Evolutionary conservation across 2,797 vertebrate species (phyloP).

Genomic region (Hipposideros larvatus): DNA sequence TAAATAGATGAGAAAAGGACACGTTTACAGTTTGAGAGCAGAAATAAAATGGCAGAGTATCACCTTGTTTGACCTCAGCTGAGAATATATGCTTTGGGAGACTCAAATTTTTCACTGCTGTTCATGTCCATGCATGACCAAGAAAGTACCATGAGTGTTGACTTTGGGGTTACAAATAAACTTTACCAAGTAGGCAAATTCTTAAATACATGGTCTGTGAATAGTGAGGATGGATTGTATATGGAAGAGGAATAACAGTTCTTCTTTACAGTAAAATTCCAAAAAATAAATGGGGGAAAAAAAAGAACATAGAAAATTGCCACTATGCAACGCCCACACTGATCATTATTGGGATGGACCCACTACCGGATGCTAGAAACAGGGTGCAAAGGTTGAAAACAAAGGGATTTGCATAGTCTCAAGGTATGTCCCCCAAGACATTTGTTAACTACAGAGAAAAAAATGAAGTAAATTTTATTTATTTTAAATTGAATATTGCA

Average conservation of each 20-base stretch:
- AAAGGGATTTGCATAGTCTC: not conserved
- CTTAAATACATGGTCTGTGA: not conserved
- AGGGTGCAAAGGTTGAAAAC: not conserved
- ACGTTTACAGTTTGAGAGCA: not conserved
- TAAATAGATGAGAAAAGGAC: not conserved
- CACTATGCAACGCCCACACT: not conserved
- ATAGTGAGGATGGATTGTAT: not conserved
- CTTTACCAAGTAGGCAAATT: not conserved
- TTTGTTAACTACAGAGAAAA: not conserved
- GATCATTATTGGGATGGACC: not conserved
- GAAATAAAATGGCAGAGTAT: not conserved
- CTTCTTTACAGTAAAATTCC: not conserved
- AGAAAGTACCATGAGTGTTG: not conserved
- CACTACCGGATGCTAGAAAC: too few species aligned
- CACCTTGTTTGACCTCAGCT: not conserved
- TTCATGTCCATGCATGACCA: not conserved
- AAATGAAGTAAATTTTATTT: slow-evolving; percentile 19
- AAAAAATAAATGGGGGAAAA: not conserved
- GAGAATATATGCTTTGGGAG: not conserved
- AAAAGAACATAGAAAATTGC: not conserved
- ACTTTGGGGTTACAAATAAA: not conserved
- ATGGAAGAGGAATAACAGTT: not conserved
- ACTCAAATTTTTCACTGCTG: not conserved
- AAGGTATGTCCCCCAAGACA: not conserved
- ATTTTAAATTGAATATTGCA: not conserved